Conservation (phyloP, 2,113 vertebrate species). For the Accipiter virgatus region DNA sequence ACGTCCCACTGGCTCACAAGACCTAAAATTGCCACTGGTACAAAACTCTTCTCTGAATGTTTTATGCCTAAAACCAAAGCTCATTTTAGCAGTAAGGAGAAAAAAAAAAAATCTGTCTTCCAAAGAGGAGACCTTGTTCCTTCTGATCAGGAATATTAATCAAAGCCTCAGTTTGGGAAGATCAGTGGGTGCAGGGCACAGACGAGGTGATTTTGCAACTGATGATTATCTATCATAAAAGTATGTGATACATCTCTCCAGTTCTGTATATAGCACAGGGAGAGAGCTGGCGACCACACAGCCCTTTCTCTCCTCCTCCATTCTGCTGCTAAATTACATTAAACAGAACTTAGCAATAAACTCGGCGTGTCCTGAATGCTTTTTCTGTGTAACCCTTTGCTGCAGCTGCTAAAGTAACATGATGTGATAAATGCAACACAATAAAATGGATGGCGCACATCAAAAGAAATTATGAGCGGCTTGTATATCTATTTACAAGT, state of each 20-base stretch:
- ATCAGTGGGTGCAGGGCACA: neutral
- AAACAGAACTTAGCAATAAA: neutral
- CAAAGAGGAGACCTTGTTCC: neutral
- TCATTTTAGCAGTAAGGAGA: neutral
- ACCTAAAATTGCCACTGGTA: neutral
- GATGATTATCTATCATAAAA: neutral
- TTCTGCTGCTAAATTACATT: neutral
- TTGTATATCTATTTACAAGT: neutral
- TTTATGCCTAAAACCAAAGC: neutral
- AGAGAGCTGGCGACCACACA: neutral
- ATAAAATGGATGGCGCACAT: neutral
- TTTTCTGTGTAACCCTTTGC: neutral
- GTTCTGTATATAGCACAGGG: neutral
- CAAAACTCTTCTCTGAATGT: neutral
- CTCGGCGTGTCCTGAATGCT: neutral
- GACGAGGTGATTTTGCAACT: neutral
- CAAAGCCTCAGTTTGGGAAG: neutral
- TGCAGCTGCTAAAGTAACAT: neutral
- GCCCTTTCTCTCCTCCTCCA: neutral
- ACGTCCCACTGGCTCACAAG: neutral
- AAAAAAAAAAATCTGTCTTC: neutral
- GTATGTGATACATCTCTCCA: neutral
- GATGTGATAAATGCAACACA: neutral
- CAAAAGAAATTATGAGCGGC: neutral
- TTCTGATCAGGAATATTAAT: neutral